Conservation (phyloP, 2,888 invertebrate genomes). For the Drosophila atroscutellata region DNA sequence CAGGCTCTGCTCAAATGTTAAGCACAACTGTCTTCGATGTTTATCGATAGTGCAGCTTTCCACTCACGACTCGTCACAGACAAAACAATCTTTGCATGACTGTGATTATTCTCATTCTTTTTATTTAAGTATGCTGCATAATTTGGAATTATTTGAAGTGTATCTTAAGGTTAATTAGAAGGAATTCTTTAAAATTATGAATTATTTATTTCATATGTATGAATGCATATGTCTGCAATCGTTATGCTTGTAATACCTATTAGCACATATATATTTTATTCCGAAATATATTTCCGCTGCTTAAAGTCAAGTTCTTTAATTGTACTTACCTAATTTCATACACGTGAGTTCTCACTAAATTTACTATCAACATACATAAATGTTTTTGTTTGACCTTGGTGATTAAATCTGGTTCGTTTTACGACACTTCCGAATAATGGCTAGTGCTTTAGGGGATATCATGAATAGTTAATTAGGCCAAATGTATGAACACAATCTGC, state of each 20-base stretch:
- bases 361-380: no score
- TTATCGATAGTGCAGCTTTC: conserved; percentile 6
- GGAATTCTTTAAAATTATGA: not conserved
- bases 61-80: not conserved
- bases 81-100: not conserved
- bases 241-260: not conserved
- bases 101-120: not conserved
- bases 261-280: not conserved
- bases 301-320: not conserved
- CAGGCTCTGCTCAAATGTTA: conserved; percentile 43
- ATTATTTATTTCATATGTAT: not conserved
- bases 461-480: not conserved
- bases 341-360: not conserved
- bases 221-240: no score
- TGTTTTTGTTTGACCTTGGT: conserved; percentile 25
- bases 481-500: not conserved
- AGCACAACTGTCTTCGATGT: not conserved
- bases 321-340: not conserved
- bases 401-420: conserved; percentile 17
- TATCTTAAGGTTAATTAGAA: not conserved
- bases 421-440: conserved; percentile 9
- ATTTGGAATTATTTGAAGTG: not conserved
- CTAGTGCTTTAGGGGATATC: not conserved
- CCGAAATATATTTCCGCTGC: not conserved
- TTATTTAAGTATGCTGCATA: not conserved